A percentile compares a stretch with the other conserved stretches of the same genome.
Evolutionary conservation across 2,113 vertebrate species (phyloP).

Genomic region (Panthera uncia): DNA sequence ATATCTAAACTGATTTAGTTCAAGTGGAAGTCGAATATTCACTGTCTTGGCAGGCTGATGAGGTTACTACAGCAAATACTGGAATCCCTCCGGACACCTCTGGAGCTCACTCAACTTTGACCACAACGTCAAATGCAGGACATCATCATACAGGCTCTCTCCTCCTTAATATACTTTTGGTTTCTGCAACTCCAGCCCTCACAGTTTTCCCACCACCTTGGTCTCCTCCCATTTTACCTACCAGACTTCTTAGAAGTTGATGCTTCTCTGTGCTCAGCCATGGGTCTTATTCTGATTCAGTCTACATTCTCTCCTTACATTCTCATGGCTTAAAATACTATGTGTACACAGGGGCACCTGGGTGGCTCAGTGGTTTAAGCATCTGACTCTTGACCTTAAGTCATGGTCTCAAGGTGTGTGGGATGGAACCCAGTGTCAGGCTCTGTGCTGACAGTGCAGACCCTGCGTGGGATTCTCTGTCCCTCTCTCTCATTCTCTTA

Average conservation of each 20-base stretch:
- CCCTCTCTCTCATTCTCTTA: no score
- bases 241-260: neutral
- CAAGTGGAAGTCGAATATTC: constrained; percentile 76
- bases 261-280: neutral
- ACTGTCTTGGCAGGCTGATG: constrained; percentile 85
- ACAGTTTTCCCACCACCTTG: neutral
- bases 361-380: no score
- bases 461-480: no score
- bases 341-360: no score
- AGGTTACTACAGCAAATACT: neutral
- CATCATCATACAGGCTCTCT: neutral
- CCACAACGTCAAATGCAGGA: neutral
- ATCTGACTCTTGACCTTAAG: no score
- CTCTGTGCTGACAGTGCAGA: no score
- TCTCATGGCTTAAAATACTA: constrained; percentile 23
- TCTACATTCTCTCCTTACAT: neutral
- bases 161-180: neutral
- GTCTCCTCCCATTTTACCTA: neutral
- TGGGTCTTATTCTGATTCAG: neutral
- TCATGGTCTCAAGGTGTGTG: no score
- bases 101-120: neutral
- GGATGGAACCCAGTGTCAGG: no score
- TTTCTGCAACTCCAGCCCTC: neutral
- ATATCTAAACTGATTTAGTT: neutral
- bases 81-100: neutral